Base-by-base conservation (phyloP, 2,113 vertebrate genomes). In the Mesitornis unicolor region DNA sequence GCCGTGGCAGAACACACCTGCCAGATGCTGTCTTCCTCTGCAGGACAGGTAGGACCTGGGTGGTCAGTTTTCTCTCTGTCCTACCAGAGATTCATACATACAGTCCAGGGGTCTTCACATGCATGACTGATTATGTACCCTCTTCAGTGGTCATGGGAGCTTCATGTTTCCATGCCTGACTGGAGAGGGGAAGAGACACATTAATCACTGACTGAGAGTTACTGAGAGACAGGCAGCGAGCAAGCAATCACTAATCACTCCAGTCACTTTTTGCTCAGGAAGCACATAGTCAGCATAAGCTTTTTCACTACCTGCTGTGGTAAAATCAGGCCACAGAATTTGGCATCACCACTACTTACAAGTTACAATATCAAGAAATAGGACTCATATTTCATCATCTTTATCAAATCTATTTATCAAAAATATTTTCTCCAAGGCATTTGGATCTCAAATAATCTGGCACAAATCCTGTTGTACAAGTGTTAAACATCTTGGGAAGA, bases 71-170 rank as follows among this genome's bases (percentile, higher is more conserved):
- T 81, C 42, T 26, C 22, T 42, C 38, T 53, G 42, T 53, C 53
- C 35, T 87, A 45, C 16, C 47, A 71, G 29, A 69, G 40, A 74
- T 65, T 65, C 57, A 59, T 33, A 59, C 57, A 59, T 33, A 59
- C 8, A 75, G 38, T 21, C 38, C 29, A 21, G 10, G 19, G 48
- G 54, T 35, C 33, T 87, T 75, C n/a, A 40, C n/a, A 25, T 3
- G 16, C 33, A 21, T 60, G 51, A 75, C 22, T 0, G 0, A 38
- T n/a, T 29, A 59, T 21, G 8, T 7, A 7, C 56, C 54, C 54
- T 70, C 79, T 60, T 64, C 65, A 89, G 25, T 26, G 26, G 33
- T 47, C 87, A 51, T 2, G 16, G 51, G 16, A 78, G 13, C 29
- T 82, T 81, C 40, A 28, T 47, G 85, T 95, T 53, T 51, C 68